phyloP scores from a whole-genome alignment of 1,140 invertebrate species.

The Bombus picipes region DNA sequence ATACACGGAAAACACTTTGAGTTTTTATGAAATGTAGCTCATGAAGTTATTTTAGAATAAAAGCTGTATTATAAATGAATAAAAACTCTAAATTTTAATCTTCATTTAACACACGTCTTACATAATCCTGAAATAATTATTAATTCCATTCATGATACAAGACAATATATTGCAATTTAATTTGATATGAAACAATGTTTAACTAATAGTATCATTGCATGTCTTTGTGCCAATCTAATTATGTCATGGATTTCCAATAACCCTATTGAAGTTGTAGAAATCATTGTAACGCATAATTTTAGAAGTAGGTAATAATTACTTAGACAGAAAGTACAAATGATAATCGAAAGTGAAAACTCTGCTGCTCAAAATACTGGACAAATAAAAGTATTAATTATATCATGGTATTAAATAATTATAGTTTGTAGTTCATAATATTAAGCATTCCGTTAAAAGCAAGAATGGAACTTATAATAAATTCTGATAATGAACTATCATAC shows the following conservation, averaged over 20 bases:
- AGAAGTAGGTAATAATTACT: neutral
- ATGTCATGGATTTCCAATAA: neutral
- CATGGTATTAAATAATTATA: neutral
- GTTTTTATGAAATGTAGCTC: too few relatives aligned
- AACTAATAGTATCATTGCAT: neutral
- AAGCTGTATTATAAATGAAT: too few relatives aligned
- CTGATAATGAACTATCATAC: neutral
- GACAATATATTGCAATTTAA: too few relatives aligned
- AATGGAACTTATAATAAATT: neutral
- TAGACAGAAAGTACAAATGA: neutral
- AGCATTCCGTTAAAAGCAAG: neutral
- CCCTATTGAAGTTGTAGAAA: neutral
- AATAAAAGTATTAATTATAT: neutral
- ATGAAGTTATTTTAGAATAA: too few relatives aligned
- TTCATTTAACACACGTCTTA: too few relatives aligned
- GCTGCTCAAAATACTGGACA: too few relatives aligned
- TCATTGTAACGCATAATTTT: conserved; percentile 1
- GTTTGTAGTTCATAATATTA: too few relatives aligned
- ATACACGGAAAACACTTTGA: too few relatives aligned
- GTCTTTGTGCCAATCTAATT: neutral
- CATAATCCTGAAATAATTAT: neutral
- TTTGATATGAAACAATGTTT: neutral
- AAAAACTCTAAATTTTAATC: too few relatives aligned
- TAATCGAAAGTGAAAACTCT: too few relatives aligned
- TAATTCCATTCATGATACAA: neutral